phyloP scores from a whole-genome alignment of 1,140 invertebrate genomes.

The Bombus waltoni region DNA sequence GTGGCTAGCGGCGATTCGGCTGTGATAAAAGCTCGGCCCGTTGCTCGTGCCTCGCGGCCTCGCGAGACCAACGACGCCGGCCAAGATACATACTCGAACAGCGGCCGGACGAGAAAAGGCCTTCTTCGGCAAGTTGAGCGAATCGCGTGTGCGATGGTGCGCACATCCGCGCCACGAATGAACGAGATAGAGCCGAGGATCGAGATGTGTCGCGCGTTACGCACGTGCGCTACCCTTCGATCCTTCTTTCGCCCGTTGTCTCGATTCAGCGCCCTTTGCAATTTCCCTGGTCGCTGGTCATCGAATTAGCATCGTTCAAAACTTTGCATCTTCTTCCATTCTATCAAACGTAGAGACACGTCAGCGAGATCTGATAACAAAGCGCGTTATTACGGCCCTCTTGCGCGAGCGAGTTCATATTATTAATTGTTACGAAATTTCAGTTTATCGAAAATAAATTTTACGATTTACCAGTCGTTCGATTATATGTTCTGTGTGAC shows the following conservation, averaged over 20 bases:
- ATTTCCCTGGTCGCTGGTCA: background rate
- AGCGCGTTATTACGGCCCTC: too few relatives aligned
- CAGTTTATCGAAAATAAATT: too few relatives aligned
- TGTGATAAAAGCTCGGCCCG: constrained; percentile 72
- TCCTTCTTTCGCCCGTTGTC: background rate
- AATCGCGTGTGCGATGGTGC: constrained; percentile 80
- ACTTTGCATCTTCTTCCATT: too few relatives aligned
- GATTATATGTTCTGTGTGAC: too few relatives aligned
- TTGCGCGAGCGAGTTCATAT: too few relatives aligned
- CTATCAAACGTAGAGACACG: too few relatives aligned
- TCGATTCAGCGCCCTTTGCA: background rate
- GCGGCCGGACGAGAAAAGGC: constrained; percentile 33
- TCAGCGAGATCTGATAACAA: too few relatives aligned
- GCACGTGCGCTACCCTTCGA: constrained; percentile 55
- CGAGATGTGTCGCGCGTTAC: constrained; percentile 54
- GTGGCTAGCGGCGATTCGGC: constrained; percentile 77
- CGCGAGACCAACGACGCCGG: constrained; percentile 30
- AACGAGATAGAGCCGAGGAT: constrained; percentile 1
- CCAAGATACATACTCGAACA: background rate
- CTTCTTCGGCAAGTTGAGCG: constrained; percentile 74
- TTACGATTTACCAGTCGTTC: too few relatives aligned
- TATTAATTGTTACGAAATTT: too few relatives aligned
- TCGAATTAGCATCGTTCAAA: background rate
- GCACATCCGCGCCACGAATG: constrained; percentile 73
- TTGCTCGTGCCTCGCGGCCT: constrained; percentile 32